Base-by-base conservation (phyloP, 1,140 invertebrate species). In the Chrysoperla carnea region DNA sequence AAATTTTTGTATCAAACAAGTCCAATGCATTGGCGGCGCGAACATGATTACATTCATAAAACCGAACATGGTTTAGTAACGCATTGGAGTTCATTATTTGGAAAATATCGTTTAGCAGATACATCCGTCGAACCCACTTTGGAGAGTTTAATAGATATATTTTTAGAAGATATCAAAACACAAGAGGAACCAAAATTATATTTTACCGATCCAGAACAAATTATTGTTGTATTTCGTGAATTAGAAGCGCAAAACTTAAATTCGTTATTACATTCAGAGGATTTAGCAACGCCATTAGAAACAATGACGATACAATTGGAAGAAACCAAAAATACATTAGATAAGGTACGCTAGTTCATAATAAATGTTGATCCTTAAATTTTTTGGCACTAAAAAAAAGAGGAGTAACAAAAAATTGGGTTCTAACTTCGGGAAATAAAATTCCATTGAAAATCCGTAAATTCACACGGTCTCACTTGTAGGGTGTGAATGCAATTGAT, bases 211-310 rank as follows among this genome's bases (percentile, higher is more conserved):
- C 68, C 75, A 2, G 52, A 60, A 5, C 68, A 78, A 42, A 50
- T 79, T 6, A 47, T 70, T 5, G 52, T 57, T 6, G 63, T 70
- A 9, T 76, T 80, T 48, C 52, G 57, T 42, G 61, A 64, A 31
- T 66, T 78, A 39, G 74, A 75, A 50, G 61, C 70, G 42, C 75
- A 78, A 54, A 77, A 78, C 58, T 56, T 78, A 8, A 75, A 75
- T 50, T 73, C 70, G 15, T 61, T 78, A 49, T 57, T 73, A 33
- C 69, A 74, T 33, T 64, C 73, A 0, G 74, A 78, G 53, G 68
- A 71, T 42, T 51, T 79, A n/a, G 68, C 65, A 6, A 59, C 60
- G 13, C 70, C 69, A 7, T 63, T 71, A 48, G 61, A 64, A 15
- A 59, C 69, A 9, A 60, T 77, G 43, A 50, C 61, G 42, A 54